Percentiles rank a stretch among this genome's conserved stretches.
Conservation (phyloP, 2,888 invertebrate species). For the Leucophenga maculata region DNA sequence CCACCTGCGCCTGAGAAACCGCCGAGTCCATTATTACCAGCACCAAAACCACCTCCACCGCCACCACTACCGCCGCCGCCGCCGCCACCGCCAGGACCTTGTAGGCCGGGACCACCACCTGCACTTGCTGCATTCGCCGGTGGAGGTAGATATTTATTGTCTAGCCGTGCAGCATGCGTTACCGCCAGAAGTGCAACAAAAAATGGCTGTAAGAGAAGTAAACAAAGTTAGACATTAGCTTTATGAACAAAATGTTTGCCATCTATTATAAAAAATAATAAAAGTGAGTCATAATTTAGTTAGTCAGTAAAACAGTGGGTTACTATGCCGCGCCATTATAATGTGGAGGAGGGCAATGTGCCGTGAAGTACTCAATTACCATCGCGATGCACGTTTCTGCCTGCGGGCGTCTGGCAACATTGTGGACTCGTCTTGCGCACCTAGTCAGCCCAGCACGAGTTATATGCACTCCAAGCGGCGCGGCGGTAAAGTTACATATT, state of each 20-base stretch:
- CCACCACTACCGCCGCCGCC: slow-evolving; percentile 63
- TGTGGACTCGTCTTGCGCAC: background rate
- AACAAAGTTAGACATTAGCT: slow-evolving; percentile 27
- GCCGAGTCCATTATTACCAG: slow-evolving; percentile 65
- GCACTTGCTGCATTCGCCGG: slow-evolving; percentile 73
- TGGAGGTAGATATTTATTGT: slow-evolving; percentile 76
- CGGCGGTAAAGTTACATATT: no score
- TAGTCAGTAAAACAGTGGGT: slow-evolving; percentile 5
- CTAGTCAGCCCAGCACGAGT: background rate
- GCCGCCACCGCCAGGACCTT: slow-evolving; percentile 61
- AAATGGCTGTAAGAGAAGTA: slow-evolving; percentile 71
- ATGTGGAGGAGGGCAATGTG: no score
- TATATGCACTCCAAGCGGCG: background rate
- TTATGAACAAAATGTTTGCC: slow-evolving; percentile 24
- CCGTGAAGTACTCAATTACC: slow-evolving; percentile 31
- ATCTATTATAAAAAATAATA: slow-evolving; percentile 38
- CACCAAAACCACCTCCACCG: slow-evolving; percentile 44
- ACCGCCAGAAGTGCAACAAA: slow-evolving; percentile 70
- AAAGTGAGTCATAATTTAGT: slow-evolving; percentile 21
- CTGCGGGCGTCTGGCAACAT: slow-evolving; percentile 12
- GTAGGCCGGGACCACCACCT: slow-evolving; percentile 71
- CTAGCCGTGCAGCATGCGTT: slow-evolving; percentile 73
- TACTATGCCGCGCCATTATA: slow-evolving; percentile 21
- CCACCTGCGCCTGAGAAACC: slow-evolving; percentile 69
- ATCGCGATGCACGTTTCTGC: slow-evolving; percentile 56